Evolutionary conservation across 2,888 invertebrate genomes (phyloP).

Genomic region (Athalia rosae): DNA sequence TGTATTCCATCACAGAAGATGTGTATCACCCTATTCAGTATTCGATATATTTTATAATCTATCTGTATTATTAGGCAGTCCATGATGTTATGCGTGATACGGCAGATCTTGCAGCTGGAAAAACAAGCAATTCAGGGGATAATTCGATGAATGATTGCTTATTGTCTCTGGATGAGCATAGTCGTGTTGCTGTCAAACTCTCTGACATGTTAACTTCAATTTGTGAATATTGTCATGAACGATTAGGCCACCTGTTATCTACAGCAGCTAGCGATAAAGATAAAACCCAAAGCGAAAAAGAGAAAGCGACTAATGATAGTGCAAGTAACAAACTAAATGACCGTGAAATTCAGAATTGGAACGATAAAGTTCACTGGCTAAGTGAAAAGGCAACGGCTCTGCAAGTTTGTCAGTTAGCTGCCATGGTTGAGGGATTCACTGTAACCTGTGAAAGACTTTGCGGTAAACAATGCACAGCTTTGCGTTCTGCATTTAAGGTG

Average conservation of each 20-base stretch:
- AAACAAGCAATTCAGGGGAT: slow-evolving; percentile 61
- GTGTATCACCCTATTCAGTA: not conserved
- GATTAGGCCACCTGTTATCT: slow-evolving; percentile 91
- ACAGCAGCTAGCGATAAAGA: slow-evolving; percentile 83
- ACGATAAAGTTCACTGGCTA: slow-evolving; percentile 75
- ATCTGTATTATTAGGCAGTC: slow-evolving; percentile 78
- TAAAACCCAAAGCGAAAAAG: slow-evolving; percentile 63
- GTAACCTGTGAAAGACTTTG: slow-evolving; percentile 84
- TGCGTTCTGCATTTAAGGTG: slow-evolving; percentile 86
- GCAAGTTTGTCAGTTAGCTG: slow-evolving; percentile 86
- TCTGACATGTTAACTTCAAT: slow-evolving; percentile 87
- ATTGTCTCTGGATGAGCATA: slow-evolving; percentile 82
- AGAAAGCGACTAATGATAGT: slow-evolving; percentile 60
- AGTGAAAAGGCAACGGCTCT: slow-evolving; percentile 83
- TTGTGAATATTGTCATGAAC: slow-evolving; percentile 94
- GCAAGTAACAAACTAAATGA: slow-evolving; percentile 53
- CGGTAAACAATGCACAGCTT: slow-evolving; percentile 84
- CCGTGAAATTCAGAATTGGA: slow-evolving; percentile 53
- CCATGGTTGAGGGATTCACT: slow-evolving; percentile 87
- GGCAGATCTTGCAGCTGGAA: slow-evolving; percentile 80
- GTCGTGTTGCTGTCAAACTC: slow-evolving; percentile 82
- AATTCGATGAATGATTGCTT: slow-evolving; percentile 80
- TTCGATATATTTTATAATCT: not conserved
- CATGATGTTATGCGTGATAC: slow-evolving; percentile 87
- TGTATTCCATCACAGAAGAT: not conserved